phyloP scores from a whole-genome alignment of 2,797 vertebrate species.

The Saxicola maurus region DNA sequence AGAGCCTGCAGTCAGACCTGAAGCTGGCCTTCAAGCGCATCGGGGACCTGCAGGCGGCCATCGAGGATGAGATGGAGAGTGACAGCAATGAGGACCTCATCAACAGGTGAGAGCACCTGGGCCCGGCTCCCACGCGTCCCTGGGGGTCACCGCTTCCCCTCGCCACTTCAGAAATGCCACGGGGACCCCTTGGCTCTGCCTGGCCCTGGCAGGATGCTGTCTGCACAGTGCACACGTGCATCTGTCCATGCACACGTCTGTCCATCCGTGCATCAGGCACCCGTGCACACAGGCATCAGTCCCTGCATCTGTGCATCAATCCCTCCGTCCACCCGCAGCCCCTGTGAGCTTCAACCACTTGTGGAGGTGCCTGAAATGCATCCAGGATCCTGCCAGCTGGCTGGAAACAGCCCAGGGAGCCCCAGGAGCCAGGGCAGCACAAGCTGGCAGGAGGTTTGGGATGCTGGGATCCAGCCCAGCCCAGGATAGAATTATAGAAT shows the following conservation, averaged over 20 bases:
- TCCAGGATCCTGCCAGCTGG: background rate
- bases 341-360: background rate
- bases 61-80: conserved; percentile 98
- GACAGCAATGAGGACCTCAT: conserved; percentile 97
- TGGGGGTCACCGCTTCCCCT: conserved; percentile 8
- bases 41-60: conserved; percentile 94
- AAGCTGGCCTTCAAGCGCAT: conserved; percentile 98
- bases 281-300: background rate
- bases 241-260: background rate
- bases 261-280: background rate
- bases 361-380: background rate
- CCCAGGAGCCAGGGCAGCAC: background rate
- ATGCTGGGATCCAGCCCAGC: background rate
- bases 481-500: background rate
- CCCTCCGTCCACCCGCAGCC: background rate
- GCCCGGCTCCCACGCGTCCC: accelerated
- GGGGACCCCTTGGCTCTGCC: background rate
- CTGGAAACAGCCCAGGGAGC: background rate
- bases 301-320: background rate
- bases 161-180: background rate
- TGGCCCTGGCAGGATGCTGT: background rate
- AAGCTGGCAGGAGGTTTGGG: background rate
- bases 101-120: conserved; percentile 81
- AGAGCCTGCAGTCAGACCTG: conserved; percentile 94
- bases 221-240: background rate